Percentiles rank a stretch among this genome's conserved stretches.
Evolutionary conservation across 2,888 invertebrate genomes (phyloP).

Genomic region (Eilema sororculum): DNA sequence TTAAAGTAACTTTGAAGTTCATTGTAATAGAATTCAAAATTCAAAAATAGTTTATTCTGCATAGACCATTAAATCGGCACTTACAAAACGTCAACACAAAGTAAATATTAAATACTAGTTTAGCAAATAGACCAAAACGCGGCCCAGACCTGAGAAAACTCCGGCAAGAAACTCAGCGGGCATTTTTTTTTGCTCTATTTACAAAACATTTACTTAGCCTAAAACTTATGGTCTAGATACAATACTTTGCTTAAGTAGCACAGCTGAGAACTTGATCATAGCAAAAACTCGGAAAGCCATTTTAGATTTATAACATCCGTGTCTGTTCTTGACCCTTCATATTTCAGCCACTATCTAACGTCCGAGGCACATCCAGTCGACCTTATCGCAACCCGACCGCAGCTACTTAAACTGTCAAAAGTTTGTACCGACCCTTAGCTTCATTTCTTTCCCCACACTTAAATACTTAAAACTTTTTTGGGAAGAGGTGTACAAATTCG

Average conservation of each 20-base stretch:
- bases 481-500: conserved; percentile 21
- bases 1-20: neutral
- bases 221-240: no score
- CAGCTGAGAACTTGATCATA: neutral
- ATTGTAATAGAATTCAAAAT: no score
- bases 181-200: no score
- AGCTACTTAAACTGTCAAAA: conserved; percentile 63
- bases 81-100: no score
- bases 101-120: no score
- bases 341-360: conserved; percentile 48
- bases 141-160: no score
- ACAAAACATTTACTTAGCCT: no score
- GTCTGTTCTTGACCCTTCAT: conserved; percentile 50
- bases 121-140: no score
- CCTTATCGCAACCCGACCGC: conserved; percentile 42
- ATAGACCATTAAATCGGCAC: no score
- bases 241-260: no score
- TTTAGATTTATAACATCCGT: conserved; percentile 32
- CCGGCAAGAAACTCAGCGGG: no score
- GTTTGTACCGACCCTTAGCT: conserved; percentile 52
- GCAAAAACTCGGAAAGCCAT: conserved; percentile 13
- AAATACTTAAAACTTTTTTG: conserved; percentile 40
- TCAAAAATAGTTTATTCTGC: no score
- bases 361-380: conserved; percentile 46
- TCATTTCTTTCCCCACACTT: conserved; percentile 55